Evolutionary conservation across 2,888 invertebrate species (phyloP), one percentile per base, ranked within the genome.

Genomic region (Drosophila kokeensis): DNA sequence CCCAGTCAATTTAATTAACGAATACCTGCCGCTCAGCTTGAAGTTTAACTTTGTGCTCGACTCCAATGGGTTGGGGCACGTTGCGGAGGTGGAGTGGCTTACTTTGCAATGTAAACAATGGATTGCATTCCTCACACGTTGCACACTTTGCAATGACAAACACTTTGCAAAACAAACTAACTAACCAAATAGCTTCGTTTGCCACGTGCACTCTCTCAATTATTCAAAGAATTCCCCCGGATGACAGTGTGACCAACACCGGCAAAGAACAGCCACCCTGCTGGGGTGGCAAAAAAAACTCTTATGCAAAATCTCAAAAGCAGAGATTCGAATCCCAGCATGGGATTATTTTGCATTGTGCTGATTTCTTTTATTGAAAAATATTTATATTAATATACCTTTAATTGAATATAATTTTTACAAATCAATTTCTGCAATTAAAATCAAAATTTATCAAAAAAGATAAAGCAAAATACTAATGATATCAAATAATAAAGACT

Each of bases 1-100:
- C 24, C 50, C n/a, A 52, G 50, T 61, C 13, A 61, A 80, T 75
- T 80, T 72, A 80, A 80, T 80, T 78, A 81, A 68, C 61, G 53
- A 45, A 45, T 45, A 29, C 45, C 53, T 53, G 52, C 52, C 27
- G 32, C 13, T 4, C 69, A 50, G 52, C 76, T 72, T 79, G 63
- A 76, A 79, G 29, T 45, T 66, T 60, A n/a, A 54, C 54, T 53
- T 38, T 27, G 57, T 27, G 2, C 13, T 13, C 18, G 13, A 45
- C 15, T 29, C 11, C 15, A 15, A 30, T 21, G 13, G 3, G 7
- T 2, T 15, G 3, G 27, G 50, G 10, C 32, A 11, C 32, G 29
- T n/a, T 7, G 11, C 24, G 18, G 34, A 3, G 15, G 34, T 1
- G 45, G 24, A 15, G 34, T 15, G 13, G 24, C 42, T 58, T 54